phyloP scores from a whole-genome alignment of 53 echinoderm and acorn worm species.

The Arbacia lixula region DNA sequence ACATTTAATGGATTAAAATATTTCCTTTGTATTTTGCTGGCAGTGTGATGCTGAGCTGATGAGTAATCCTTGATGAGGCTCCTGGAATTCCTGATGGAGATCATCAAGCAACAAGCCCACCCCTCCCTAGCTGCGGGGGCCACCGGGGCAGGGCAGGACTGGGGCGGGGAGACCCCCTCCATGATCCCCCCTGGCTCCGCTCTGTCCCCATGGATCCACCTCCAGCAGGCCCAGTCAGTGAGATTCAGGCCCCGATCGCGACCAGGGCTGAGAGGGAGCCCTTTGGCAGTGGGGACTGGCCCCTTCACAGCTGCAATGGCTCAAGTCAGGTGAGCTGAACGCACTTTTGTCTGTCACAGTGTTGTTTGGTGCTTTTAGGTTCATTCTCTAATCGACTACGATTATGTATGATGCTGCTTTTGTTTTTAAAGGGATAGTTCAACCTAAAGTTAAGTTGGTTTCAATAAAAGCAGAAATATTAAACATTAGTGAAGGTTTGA shows the following conservation, averaged over 20 bases:
- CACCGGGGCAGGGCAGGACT: background rate
- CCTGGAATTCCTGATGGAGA: background rate
- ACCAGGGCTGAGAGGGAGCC: background rate
- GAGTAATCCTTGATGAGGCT: constrained; percentile 25
- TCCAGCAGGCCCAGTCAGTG: background rate
- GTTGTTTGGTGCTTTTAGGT: background rate
- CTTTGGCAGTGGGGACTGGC: background rate
- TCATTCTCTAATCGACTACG: background rate
- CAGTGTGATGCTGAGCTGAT: constrained; percentile 1
- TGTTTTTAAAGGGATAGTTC: too few species aligned
- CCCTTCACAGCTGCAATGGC: background rate
- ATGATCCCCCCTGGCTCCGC: constrained; percentile 23
- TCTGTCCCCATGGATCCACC: constrained; percentile 37
- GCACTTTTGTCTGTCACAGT: background rate
- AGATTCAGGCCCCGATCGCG: background rate
- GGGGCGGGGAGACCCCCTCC: constrained; percentile 35
- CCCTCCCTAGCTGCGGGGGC: background rate
- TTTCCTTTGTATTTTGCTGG: background rate
- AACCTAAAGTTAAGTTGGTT: too few species aligned
- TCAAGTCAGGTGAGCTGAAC: constrained; percentile 1
- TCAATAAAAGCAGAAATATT: too few species aligned
- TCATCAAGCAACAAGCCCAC: background rate
- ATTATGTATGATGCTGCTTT: too few species aligned
- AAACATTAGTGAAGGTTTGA: too few species aligned
- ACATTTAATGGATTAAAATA: too few species aligned